A percentile compares a stretch with the other conserved stretches of the same genome.
These are phyloP conservation scores for Stegostoma tigrinum DNA, from an alignment of 2,113 vertebrate species.

Conservation along the genomic window DNA sequence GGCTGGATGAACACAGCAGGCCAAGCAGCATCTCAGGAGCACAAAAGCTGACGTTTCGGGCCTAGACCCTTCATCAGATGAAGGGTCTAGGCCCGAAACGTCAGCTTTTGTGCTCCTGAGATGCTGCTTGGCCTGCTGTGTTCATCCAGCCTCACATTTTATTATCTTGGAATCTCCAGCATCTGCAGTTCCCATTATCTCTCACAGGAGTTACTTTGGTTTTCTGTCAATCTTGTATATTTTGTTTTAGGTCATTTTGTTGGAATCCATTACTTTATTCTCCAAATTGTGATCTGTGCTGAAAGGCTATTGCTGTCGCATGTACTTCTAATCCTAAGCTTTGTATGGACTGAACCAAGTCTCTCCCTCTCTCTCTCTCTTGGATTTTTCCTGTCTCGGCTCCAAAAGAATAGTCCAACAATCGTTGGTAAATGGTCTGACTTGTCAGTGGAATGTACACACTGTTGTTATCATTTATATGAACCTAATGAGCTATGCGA, in stretches of 20 bases:
- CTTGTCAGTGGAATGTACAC: not conserved
- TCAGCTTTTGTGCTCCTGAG: too few species aligned
- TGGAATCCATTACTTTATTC: not conserved
- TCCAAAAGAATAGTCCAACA: not conserved
- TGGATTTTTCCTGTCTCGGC: too few species aligned
- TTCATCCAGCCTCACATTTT: too few species aligned
- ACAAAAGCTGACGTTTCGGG: too few species aligned
- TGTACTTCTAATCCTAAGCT: not conserved
- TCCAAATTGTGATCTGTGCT: not conserved
- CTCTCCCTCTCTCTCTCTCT: not conserved
- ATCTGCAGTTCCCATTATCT: too few species aligned
- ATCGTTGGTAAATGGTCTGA: not conserved
- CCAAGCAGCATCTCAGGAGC: too few species aligned
- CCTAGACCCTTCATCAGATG: too few species aligned
- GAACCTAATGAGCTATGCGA: not conserved
- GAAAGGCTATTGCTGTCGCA: not conserved
- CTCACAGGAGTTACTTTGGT: not conserved
- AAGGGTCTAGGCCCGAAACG: too few species aligned
- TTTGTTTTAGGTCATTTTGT: not conserved
- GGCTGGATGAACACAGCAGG: too few species aligned
- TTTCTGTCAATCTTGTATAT: not conserved
- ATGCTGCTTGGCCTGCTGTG: too few species aligned
- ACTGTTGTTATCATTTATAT: not conserved
- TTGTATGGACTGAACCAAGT: not conserved
- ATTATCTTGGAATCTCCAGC: too few species aligned